Base-by-base conservation (phyloP, 2,113 vertebrate genomes). In the Baryphthengus martii region DNA sequence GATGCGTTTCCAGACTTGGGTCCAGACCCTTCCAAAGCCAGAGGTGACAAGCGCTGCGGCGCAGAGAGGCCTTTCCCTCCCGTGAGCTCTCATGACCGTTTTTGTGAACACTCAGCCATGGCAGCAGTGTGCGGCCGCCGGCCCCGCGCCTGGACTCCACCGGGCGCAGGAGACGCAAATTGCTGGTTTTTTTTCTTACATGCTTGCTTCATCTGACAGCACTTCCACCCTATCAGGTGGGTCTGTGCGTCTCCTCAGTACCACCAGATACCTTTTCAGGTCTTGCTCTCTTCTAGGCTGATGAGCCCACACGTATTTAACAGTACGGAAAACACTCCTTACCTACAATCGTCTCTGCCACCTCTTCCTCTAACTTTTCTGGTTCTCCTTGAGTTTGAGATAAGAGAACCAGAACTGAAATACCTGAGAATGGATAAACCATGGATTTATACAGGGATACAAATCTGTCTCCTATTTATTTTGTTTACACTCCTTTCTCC, bases 1-100 rank as follows among this genome's bases (percentile, higher is more conserved):
- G 0, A 17, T 5, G 31, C 3, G 1, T 26, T 63, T 52, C 78
- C 49, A 63, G 66, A 63, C 50, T n/a, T 37, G 6, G 23, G 47
- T 45, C 17, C 44, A 59, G 66, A 68, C 10, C 13, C n/a, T 45
- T 33, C 13, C 35, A 19, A 65, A 29, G 44, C 28, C 42, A 53
- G 35, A 40, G 39, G 55, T 1, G 4, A 56, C 1, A 6, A 84
- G 4, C 0, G 0, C 2, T 2, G 1, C 29, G 29, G 44, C 42
- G 23, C 53, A 31, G 16, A 47, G 58, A 63, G 33, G 39, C 23
- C 20, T 45, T 26, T 62, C 45, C 42, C 15, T 77, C 58, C 89
- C 10, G 17, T 13, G n/a, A 88, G 47, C 58, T 83, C 5, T 6
- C 56, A 19, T 0, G 0, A 29, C n/a, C 2, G 1, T 47, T 66